Conservation (phyloP, 1,140 invertebrate species). For the Trypoxylus dichotomus region DNA sequence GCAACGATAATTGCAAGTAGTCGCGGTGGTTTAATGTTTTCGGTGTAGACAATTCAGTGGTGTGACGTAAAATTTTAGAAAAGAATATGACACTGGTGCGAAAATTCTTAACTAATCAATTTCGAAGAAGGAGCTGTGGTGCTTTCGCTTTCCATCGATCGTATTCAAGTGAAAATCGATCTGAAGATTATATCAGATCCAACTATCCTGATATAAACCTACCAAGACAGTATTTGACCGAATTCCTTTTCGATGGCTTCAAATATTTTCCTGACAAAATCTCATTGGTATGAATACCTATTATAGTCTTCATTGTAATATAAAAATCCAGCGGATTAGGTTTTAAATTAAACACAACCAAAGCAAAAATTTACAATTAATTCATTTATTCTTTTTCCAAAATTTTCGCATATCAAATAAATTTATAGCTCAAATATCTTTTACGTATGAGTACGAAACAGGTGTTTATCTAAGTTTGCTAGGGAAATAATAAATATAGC, state of each 20-base stretch:
- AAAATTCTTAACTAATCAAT: background rate
- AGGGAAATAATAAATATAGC: too few species aligned
- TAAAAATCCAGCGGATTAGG: too few species aligned
- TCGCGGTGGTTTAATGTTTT: background rate
- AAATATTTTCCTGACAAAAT: conserved; percentile 63
- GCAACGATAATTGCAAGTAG: background rate
- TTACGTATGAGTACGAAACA: too few species aligned
- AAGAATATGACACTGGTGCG: background rate
- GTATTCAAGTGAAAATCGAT: background rate
- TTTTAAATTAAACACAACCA: too few species aligned
- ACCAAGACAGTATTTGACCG: conserved; percentile 59
- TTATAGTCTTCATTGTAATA: background rate
- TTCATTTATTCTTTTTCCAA: too few species aligned
- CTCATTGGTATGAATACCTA: conserved; percentile 58
- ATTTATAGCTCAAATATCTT: too few species aligned
- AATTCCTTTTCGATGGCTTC: conserved; percentile 66
- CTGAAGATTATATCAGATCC: conserved; percentile 14
- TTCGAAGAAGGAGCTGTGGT: background rate
- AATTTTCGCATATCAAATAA: too few species aligned
- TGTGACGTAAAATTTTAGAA: background rate
- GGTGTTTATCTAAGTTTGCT: too few species aligned
- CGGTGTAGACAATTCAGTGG: background rate
- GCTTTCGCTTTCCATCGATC: background rate
- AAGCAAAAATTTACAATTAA: too few species aligned
- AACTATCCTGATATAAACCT: conserved; percentile 47